Conservation (phyloP, 2,888 invertebrate species). For the Thereva unica region DNA sequence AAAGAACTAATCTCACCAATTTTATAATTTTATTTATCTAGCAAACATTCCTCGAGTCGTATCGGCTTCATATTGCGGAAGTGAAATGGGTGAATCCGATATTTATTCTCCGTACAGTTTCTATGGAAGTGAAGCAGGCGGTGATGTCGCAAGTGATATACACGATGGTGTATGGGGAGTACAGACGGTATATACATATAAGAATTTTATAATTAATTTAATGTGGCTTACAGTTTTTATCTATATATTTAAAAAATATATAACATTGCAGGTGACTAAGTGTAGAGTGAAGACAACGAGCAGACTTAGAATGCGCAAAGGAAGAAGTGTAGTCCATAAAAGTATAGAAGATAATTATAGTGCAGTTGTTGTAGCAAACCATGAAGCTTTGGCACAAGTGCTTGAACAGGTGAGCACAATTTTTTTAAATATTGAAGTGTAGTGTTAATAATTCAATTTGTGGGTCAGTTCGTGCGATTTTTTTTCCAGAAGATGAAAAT, state of each 20-base stretch:
- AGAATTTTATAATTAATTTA: constrained; percentile 3
- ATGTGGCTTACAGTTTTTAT: constrained; percentile 1
- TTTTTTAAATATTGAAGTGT: neutral
- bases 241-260: constrained; percentile 25
- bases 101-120: constrained; percentile 82
- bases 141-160: constrained; percentile 56
- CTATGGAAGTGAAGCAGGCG: constrained; percentile 64
- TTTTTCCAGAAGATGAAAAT: too few species aligned
- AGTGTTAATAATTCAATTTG: neutral
- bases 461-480: too few species aligned
- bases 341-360: constrained; percentile 89
- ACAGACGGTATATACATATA: constrained; percentile 49
- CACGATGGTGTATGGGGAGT: constrained; percentile 58
- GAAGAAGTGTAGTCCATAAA: constrained; percentile 80
- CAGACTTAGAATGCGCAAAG: constrained; percentile 75
- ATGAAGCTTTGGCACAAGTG: constrained; percentile 86
- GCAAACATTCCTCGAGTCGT: constrained; percentile 63
- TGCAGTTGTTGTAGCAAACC: constrained; percentile 86
- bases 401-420: constrained; percentile 74
- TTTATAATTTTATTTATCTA: constrained; percentile 38
- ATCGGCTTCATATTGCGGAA: constrained; percentile 80
- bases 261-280: constrained; percentile 49
- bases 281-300: constrained; percentile 60
- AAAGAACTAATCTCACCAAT: neutral
- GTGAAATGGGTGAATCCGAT: constrained; percentile 80